phyloP scores from a whole-genome alignment of 2,888 invertebrate genomes.

The Crocallis elinguaria region DNA sequence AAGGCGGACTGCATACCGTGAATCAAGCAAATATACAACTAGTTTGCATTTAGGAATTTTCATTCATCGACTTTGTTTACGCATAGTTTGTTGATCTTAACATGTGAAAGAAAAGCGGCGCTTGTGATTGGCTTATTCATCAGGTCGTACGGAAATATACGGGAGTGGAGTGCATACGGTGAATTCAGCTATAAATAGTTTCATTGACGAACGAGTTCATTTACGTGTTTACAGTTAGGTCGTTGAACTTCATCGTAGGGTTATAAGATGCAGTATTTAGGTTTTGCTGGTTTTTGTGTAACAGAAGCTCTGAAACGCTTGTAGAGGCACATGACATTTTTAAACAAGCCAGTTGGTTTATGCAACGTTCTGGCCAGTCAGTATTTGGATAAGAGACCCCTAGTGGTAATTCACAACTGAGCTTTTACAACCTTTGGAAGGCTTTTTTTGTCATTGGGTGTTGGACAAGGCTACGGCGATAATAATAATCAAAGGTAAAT shows the following conservation, averaged over 20 bases:
- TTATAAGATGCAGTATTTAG: background rate
- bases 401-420: no score
- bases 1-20: conserved; percentile 1
- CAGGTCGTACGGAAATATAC: background rate
- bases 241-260: background rate
- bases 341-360: no score
- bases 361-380: no score
- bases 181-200: background rate
- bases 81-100: background rate
- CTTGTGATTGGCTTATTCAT: no score
- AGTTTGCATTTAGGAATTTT: background rate
- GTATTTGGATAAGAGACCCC: no score
- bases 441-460: no score
- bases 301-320: no score
- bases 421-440: no score
- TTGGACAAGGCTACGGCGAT: no score
- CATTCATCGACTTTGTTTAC: conserved; percentile 1
- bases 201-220: background rate
- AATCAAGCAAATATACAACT: background rate
- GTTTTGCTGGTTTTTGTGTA: background rate
- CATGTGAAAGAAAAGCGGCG: no score
- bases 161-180: background rate
- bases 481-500: no score
- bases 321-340: no score
- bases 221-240: background rate